Conservation (phyloP, 2,797 vertebrate genomes). For the Urophycis tenuis region DNA sequence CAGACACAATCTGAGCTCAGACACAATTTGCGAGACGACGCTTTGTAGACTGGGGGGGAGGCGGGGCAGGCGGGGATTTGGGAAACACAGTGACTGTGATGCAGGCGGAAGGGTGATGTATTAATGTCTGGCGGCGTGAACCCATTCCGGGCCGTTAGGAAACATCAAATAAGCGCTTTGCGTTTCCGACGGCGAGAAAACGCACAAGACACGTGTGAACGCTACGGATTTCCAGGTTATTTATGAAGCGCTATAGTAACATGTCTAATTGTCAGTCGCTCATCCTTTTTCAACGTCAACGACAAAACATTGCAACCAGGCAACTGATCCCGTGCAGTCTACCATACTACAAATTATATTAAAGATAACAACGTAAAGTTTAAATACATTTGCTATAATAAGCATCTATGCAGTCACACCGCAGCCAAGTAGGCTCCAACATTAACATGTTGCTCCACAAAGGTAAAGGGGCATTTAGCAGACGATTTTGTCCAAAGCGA, state of each 20-base stretch:
- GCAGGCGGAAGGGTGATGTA: not conserved
- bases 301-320: not conserved
- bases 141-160: not conserved
- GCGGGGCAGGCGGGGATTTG: not conserved
- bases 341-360: not conserved
- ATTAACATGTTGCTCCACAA: slow-evolving; percentile 22
- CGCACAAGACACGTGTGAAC: not conserved
- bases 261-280: not conserved
- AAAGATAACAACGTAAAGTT: not conserved
- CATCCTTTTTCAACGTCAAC: not conserved
- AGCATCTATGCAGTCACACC: not conserved
- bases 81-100: not conserved
- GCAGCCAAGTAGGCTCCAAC: slow-evolving; percentile 12
- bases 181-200: not conserved
- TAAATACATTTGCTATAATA: not conserved
- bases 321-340: not conserved
- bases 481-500: no score
- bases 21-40: no score
- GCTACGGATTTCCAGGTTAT: not conserved
- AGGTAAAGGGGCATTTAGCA: no score
- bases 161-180: not conserved
- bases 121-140: not conserved
- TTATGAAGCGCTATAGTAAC: not conserved
- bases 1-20: no score
- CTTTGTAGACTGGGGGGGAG: no score